Evolutionary conservation across 37 sponge, comb jelly and placozoan species (phyloP).

Genomic region (Mnemiopsis leidyi): DNA sequence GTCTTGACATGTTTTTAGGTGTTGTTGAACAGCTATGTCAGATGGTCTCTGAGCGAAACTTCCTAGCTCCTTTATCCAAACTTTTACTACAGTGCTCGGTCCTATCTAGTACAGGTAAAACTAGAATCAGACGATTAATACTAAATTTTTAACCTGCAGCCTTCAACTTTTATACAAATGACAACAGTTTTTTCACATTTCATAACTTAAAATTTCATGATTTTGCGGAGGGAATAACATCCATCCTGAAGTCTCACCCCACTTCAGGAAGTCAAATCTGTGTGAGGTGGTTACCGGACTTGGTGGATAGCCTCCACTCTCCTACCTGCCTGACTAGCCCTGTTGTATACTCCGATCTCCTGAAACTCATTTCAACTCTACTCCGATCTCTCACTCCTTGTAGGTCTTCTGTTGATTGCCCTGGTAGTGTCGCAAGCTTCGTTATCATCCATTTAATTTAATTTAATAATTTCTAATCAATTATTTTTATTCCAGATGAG

Average conservation of each 20-base stretch:
- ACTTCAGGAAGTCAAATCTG: conserved; percentile 28
- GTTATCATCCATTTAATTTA: no score
- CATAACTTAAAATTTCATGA: no score
- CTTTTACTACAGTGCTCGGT: background rate
- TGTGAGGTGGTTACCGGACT: background rate
- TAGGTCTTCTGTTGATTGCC: no score
- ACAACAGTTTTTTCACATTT: no score
- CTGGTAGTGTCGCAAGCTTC: no score
- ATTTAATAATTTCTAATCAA: no score
- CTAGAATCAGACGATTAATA: no score
- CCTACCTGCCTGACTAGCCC: background rate
- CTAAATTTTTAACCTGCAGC: no score
- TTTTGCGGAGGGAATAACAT: no score
- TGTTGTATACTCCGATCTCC: conserved; percentile 8
- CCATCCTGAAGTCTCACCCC: background rate
- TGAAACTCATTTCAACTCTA: conserved; percentile 8
- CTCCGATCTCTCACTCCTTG: conserved; percentile 18
- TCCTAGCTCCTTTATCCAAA: conserved; percentile 10
- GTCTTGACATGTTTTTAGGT: no score
- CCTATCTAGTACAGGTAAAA: conserved; percentile 35
- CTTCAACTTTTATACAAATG: no score
- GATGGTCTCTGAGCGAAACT: background rate
- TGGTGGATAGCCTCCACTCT: background rate
- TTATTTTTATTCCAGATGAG: no score
- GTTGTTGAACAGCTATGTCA: conserved; percentile 40